Percentiles rank a stretch among this genome's conserved stretches.
Evolutionary conservation across 2,113 vertebrate species (phyloP).

Genomic region (Carassius gibelio): DNA sequence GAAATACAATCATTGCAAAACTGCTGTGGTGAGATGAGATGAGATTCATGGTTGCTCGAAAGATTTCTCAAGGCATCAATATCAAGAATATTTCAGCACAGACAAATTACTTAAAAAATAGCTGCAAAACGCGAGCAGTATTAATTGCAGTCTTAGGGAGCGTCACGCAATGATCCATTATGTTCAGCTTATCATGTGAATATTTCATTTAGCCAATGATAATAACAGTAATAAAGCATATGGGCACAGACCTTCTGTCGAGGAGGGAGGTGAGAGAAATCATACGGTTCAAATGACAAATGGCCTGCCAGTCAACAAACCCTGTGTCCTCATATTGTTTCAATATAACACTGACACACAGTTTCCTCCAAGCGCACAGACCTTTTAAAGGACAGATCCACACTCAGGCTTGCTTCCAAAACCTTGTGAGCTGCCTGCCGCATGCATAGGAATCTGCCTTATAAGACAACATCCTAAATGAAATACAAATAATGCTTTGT

Average conservation of each 20-base stretch:
- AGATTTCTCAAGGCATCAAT: slow-evolving; percentile 38
- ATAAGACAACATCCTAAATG: background rate
- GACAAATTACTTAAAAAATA: background rate
- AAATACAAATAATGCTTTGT: background rate
- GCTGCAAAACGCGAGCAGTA: background rate
- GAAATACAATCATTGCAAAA: slow-evolving; percentile 39
- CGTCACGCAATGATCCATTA: slow-evolving; percentile 37
- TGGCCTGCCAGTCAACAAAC: slow-evolving; percentile 35
- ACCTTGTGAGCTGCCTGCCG: background rate
- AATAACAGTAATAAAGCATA: slow-evolving; percentile 42
- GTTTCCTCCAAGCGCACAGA: slow-evolving; percentile 10
- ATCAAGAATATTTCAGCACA: slow-evolving; percentile 9
- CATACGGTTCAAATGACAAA: slow-evolving; percentile 39
- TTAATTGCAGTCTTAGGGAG: slow-evolving; percentile 35
- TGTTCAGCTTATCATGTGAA: slow-evolving; percentile 11
- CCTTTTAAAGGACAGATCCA: slow-evolving; percentile 19
- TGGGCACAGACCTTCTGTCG: slow-evolving; percentile 32
- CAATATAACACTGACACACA: slow-evolving; percentile 15
- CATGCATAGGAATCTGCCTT: background rate
- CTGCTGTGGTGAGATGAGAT: background rate
- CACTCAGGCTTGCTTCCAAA: background rate
- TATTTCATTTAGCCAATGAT: slow-evolving; percentile 28
- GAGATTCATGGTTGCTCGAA: slow-evolving; percentile 37
- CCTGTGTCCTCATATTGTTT: background rate
- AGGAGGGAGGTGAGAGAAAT: slow-evolving; percentile 26